phyloP scores from a whole-genome alignment of 2,797 vertebrate species.

The Novumbra hubbsi region DNA sequence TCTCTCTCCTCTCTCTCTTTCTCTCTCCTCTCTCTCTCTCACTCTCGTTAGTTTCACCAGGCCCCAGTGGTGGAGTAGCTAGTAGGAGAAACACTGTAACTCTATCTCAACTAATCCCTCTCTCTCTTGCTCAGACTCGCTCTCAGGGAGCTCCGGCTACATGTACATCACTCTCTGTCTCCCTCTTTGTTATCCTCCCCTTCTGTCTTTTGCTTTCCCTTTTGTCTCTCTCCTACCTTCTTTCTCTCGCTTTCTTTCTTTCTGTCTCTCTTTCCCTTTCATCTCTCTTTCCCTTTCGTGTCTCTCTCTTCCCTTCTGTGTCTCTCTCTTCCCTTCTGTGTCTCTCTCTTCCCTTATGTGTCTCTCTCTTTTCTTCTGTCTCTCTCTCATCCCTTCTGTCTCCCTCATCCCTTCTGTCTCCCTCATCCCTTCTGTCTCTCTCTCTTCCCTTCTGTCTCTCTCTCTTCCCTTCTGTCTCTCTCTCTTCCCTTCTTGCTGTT shows the following conservation, averaged over 20 bases:
- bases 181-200: background rate
- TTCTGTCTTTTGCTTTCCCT: constrained; percentile 11
- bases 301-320: background rate
- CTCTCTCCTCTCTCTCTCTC: constrained; percentile 2
- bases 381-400: too few relatives aligned
- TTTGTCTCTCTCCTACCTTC: constrained; percentile 34
- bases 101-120: too few relatives aligned
- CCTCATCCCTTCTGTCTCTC: constrained; percentile 11
- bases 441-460: background rate
- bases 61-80: too few relatives aligned
- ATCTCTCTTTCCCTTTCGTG: too few relatives aligned
- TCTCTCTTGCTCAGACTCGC: too few relatives aligned
- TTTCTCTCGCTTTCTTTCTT: constrained; percentile 11
- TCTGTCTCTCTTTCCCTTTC: constrained; percentile 29
- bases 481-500: background rate
- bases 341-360: background rate
- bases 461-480: too few relatives aligned
- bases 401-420: background rate
- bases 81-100: too few relatives aligned
- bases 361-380: background rate
- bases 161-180: background rate
- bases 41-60: background rate
- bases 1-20: background rate
- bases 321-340: constrained; percentile 8
- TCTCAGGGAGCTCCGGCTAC: background rate